Conservation (phyloP, 2,797 vertebrate genomes). For the Kryptolebias ocellatus region DNA sequence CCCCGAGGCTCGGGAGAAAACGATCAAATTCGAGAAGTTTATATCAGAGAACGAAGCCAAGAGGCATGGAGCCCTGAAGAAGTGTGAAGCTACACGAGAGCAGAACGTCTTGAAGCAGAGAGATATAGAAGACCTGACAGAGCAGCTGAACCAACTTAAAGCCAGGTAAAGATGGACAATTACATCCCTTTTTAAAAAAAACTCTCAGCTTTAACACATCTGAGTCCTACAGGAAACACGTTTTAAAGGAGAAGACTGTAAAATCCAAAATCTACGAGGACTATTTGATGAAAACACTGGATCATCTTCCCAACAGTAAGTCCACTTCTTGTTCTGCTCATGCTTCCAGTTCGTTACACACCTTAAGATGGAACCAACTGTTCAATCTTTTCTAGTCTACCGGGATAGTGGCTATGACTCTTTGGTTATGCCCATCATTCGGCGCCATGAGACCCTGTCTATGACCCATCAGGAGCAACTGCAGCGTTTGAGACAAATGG, state of each 20-base stretch:
- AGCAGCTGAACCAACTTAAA: slow-evolving; percentile 70
- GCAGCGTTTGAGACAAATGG: slow-evolving; percentile 69
- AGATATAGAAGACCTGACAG: slow-evolving; percentile 72
- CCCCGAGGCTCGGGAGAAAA: slow-evolving; percentile 75
- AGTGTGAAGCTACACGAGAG: slow-evolving; percentile 71
- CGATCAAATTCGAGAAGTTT: slow-evolving; percentile 77
- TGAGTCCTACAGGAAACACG: slow-evolving; percentile 70
- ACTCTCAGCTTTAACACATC: not conserved
- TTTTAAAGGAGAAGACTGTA: slow-evolving; percentile 72
- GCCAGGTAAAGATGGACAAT: slow-evolving; percentile 61
- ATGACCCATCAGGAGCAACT: slow-evolving; percentile 73
- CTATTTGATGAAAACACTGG: slow-evolving; percentile 80
- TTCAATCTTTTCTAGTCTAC: slow-evolving; percentile 47
- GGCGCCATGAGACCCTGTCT: slow-evolving; percentile 76
- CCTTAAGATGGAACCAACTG: slow-evolving; percentile 1
- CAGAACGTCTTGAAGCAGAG: slow-evolving; percentile 71
- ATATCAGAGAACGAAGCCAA: slow-evolving; percentile 79
- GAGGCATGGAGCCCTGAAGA: slow-evolving; percentile 67
- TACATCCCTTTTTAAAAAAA: not conserved
- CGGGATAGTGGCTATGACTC: slow-evolving; percentile 71
- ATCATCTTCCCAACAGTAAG: slow-evolving; percentile 80
- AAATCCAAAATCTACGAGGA: slow-evolving; percentile 81
- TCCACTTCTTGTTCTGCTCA: slow-evolving; percentile 16
- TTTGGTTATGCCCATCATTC: slow-evolving; percentile 74
- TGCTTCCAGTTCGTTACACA: not conserved